Evolutionary conservation across 2,797 vertebrate genomes (phyloP).

Genomic region (Liparis tanakae): DNA sequence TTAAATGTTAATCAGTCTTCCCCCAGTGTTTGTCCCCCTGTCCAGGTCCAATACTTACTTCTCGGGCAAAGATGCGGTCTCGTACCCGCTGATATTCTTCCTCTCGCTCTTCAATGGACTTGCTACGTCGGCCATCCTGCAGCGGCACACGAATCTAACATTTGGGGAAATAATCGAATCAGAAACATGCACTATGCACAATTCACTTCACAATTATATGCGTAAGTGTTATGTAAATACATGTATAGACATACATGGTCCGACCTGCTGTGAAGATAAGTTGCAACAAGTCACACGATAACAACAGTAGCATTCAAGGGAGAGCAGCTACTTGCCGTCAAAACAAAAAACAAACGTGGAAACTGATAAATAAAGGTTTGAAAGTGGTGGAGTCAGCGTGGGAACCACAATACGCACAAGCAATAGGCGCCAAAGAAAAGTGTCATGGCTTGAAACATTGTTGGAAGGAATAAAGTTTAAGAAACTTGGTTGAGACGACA

Average conservation of each 20-base stretch:
- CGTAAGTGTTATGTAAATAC: not conserved
- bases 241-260: not conserved
- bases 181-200: not conserved
- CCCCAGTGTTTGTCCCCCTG: not conserved
- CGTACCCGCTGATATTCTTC: constrained; percentile 98
- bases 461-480: constrained; percentile 13
- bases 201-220: not conserved
- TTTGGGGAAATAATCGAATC: constrained; percentile 15
- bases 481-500: constrained; percentile 3
- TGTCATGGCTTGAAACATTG: constrained; percentile 21
- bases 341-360: constrained; percentile 30
- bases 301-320: constrained; percentile 5
- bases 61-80: constrained; percentile 98
- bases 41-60: constrained; percentile 87
- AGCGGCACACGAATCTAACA: constrained; percentile 97
- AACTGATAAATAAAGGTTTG: constrained; percentile 26
- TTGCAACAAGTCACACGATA: constrained; percentile 26
- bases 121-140: constrained; percentile 98
- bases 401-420: constrained; percentile 31
- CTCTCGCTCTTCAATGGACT: constrained; percentile 98
- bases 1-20: constrained; percentile 1
- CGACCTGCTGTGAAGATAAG: constrained; percentile 13
- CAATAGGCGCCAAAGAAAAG: constrained; percentile 20
- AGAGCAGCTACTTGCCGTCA: constrained; percentile 40
- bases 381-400: constrained; percentile 23